A percentile compares a stretch with the other conserved stretches of the same genome.
Evolutionary conservation across 2,888 invertebrate genomes (phyloP).

Genomic region (Phoenoteleia sp.): DNA sequence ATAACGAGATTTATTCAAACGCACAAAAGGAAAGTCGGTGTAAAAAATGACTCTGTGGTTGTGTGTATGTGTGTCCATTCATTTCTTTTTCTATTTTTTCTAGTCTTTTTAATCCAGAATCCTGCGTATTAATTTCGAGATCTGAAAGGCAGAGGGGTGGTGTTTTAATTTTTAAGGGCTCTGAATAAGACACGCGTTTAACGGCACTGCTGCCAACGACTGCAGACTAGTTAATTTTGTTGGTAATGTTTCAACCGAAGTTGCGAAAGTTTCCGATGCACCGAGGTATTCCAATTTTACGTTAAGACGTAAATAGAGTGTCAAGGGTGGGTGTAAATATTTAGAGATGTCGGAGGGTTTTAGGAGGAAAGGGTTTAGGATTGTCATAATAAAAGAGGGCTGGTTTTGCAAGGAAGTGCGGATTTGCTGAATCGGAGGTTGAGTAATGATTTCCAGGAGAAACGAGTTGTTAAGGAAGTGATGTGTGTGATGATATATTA

Average conservation of each 20-base stretch:
- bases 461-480: no score
- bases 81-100: constrained; percentile 50
- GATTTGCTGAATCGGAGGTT: no score
- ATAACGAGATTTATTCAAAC: background rate
- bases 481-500: no score
- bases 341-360: background rate
- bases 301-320: constrained; percentile 43
- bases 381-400: no score
- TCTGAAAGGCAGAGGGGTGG: background rate
- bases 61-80: constrained; percentile 35
- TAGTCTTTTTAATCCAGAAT: constrained; percentile 52
- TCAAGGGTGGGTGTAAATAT: constrained; percentile 35
- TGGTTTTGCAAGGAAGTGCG: no score
- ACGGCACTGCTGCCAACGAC: constrained; percentile 40
- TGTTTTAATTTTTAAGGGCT: constrained; percentile 48
- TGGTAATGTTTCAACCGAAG: constrained; percentile 46
- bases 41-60: constrained; percentile 49
- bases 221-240: constrained; percentile 55
- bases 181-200: constrained; percentile 62
- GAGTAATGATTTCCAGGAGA: no score
- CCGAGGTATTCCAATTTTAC: constrained; percentile 52
- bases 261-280: constrained; percentile 42
- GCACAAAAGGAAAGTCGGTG: constrained; percentile 39
- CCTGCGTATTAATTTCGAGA: constrained; percentile 53
- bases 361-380: no score